Percentiles rank a stretch among this genome's conserved stretches.
Conservation (phyloP, 1,140 invertebrate genomes). For the Cyphomyrmex costatus region DNA sequence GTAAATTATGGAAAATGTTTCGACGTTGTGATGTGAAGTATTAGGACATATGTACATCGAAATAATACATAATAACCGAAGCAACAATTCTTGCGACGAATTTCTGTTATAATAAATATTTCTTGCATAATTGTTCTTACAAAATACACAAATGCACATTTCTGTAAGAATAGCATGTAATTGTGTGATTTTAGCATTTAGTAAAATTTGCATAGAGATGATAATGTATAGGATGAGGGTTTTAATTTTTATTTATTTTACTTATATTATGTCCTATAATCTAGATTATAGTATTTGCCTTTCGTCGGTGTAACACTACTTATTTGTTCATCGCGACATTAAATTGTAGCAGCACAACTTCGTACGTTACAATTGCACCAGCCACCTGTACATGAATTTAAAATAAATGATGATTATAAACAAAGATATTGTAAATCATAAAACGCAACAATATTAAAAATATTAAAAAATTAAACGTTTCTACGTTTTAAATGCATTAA, state of each 20-base stretch:
- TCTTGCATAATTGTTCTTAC: background rate
- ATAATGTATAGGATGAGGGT: background rate
- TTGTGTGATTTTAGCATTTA: background rate
- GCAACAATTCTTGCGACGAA: background rate
- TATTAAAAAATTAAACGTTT: background rate
- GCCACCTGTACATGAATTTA: conserved; percentile 81
- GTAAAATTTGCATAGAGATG: background rate
- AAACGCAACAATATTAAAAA: background rate
- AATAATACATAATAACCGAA: background rate
- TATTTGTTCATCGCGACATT: conserved; percentile 80
- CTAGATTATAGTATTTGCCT: conserved; percentile 4
- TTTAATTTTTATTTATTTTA: conserved; percentile 3
- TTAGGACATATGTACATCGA: background rate
- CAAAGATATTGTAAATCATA: background rate
- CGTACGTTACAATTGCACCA: conserved; percentile 86
- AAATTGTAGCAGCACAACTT: conserved; percentile 86
- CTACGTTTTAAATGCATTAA: background rate
- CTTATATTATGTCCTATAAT: background rate
- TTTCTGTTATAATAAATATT: background rate
- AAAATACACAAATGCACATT: conserved; percentile 14
- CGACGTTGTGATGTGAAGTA: background rate
- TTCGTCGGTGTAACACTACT: background rate
- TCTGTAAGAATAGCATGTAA: background rate
- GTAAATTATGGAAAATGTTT: background rate
- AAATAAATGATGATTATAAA: conserved; percentile 11